Conservation (phyloP, 2,888 invertebrate species). For the Amblyteles armatorius region DNA sequence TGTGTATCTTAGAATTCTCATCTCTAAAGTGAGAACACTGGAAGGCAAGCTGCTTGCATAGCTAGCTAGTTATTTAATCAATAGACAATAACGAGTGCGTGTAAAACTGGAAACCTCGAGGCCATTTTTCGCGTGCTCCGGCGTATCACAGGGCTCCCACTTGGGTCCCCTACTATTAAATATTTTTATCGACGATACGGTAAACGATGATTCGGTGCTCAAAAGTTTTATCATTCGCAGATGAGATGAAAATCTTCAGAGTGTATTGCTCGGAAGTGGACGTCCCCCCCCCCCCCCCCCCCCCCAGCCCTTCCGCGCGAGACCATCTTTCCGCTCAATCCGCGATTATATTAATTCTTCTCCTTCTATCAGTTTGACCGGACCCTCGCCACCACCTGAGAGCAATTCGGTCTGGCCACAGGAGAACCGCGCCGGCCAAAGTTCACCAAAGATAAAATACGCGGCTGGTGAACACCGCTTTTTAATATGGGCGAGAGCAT, state of each 20-base stretch:
- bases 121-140: constrained; percentile 7
- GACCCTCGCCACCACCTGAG: too few species aligned
- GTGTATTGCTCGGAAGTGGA: too few species aligned
- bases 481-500: too few species aligned
- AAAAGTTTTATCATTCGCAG: not conserved
- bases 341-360: too few species aligned
- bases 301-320: too few species aligned
- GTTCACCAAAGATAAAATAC: too few species aligned
- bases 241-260: not conserved
- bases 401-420: too few species aligned
- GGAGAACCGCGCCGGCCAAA: too few species aligned
- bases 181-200: not conserved
- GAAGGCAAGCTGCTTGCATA: constrained; percentile 59
- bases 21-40: constrained; percentile 57
- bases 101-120: not conserved
- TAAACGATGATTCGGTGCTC: not conserved
- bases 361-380: too few species aligned
- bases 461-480: too few species aligned
- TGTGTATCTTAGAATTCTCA: constrained; percentile 65
- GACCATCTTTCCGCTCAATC: too few species aligned
- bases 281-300: too few species aligned
- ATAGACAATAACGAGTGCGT: constrained; percentile 16
- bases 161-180: constrained; percentile 53
- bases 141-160: constrained; percentile 60
- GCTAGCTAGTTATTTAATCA: constrained; percentile 56